These are phyloP conservation scores for Oophaga pumilio DNA, from an alignment of 2,113 vertebrate species.

Conservation along the genomic window DNA sequence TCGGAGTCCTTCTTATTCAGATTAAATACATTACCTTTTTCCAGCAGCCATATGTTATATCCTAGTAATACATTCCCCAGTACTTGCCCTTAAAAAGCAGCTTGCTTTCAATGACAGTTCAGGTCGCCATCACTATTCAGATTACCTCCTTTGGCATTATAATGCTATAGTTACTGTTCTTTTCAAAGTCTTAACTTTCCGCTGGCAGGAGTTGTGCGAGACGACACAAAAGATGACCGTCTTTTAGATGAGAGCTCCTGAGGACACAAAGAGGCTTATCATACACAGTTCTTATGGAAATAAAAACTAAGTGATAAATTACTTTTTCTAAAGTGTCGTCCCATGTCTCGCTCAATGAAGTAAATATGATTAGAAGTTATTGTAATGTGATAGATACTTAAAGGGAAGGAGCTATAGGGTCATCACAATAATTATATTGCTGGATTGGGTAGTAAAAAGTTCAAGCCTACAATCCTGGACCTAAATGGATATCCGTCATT, in stretches of 20 bases:
- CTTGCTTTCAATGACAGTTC: background rate
- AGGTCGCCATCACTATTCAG: background rate
- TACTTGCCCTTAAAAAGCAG: background rate
- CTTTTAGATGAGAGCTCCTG: background rate
- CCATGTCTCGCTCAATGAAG: background rate
- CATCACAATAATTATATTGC: too few relatives aligned
- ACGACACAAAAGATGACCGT: background rate
- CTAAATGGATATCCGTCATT: too few relatives aligned
- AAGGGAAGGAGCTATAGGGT: too few relatives aligned
- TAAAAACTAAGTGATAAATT: background rate
- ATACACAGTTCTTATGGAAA: background rate
- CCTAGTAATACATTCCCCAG: background rate
- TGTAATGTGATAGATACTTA: too few relatives aligned
- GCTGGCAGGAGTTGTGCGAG: background rate
- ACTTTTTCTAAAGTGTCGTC: background rate
- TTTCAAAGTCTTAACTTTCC: constrained; percentile 4
- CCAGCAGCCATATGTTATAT: background rate
- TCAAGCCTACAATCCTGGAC: too few relatives aligned
- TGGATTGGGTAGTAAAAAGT: too few relatives aligned
- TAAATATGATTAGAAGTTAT: background rate
- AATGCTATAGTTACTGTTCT: background rate
- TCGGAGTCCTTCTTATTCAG: background rate
- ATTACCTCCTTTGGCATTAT: background rate
- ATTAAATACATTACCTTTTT: background rate
- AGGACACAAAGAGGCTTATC: background rate